Conservation (phyloP, 2,888 invertebrate species). For the Argyresthia goedartella region DNA sequence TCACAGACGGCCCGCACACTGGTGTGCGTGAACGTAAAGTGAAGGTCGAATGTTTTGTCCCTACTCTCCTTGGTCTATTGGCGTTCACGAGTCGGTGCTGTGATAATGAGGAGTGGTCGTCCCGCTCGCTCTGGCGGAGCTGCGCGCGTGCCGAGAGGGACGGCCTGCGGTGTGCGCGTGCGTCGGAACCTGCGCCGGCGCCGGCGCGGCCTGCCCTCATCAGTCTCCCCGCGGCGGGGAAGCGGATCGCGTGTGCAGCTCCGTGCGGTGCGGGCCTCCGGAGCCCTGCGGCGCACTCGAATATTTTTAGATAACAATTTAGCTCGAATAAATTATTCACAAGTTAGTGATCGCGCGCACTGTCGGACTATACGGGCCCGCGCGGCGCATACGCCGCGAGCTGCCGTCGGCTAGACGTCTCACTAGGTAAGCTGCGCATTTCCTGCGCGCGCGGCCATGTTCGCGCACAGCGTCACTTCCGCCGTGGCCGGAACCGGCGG, state of each 20-base stretch:
- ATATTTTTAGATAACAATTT: constrained; percentile 71
- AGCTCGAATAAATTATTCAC: constrained; percentile 66
- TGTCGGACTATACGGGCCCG: constrained; percentile 53
- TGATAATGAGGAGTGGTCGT: constrained; percentile 57
- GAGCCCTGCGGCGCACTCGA: constrained; percentile 53
- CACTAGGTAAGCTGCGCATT: constrained; percentile 71
- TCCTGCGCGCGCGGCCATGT: constrained; percentile 69
- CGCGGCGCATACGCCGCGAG: constrained; percentile 32
- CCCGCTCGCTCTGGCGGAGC: constrained; percentile 40
- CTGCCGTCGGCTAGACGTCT: constrained; percentile 56
- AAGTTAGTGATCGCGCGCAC: constrained; percentile 64
- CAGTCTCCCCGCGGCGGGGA: constrained; percentile 70
- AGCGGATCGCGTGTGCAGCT: constrained; percentile 62
- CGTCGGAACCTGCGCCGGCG: constrained; percentile 63
- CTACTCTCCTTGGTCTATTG: constrained; percentile 69
- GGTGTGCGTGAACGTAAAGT: constrained; percentile 40
- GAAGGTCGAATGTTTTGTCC: constrained; percentile 70
- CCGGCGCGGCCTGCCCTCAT: constrained; percentile 65
- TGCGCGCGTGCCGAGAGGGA: constrained; percentile 38
- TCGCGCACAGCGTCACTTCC: constrained; percentile 65
- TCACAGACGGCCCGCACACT: constrained; percentile 25
- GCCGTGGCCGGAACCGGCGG: constrained; percentile 51
- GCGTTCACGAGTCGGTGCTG: constrained; percentile 66
- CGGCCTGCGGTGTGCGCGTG: constrained; percentile 53
- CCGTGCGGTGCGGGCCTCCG: constrained; percentile 36